A percentile compares a stretch with the other conserved stretches of the same genome.
phyloP scores from a whole-genome alignment of 2,797 vertebrate species.

The Rhinoraja longicauda region DNA sequence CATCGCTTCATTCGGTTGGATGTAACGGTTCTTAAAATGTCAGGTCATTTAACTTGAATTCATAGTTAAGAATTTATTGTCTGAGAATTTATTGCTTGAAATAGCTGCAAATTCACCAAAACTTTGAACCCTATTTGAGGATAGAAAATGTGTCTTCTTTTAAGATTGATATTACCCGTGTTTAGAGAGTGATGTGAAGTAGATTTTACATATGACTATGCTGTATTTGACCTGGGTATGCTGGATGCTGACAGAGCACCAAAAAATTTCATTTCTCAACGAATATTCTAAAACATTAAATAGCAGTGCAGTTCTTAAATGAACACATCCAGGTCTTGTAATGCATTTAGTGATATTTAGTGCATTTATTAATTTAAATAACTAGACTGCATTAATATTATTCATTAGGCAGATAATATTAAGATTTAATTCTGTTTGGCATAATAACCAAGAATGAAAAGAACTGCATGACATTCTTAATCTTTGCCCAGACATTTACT shows the following conservation, averaged over 20 bases:
- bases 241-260: slow-evolving; percentile 1
- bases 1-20: background rate
- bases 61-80: background rate
- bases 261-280: background rate
- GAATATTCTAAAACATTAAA: background rate
- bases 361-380: background rate
- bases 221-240: background rate
- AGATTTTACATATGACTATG: background rate
- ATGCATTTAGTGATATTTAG: background rate
- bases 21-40: background rate
- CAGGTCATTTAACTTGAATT: background rate
- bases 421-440: background rate
- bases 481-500: background rate
- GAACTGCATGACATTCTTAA: background rate
- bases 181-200: background rate
- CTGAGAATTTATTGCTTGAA: background rate
- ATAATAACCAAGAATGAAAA: background rate
- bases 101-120: background rate
- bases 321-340: background rate
- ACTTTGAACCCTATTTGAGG: background rate
- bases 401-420: slow-evolving; percentile 13
- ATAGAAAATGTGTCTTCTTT: background rate
- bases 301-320: background rate
- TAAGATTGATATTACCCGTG: background rate
- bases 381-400: background rate